A percentile compares a stretch with the other conserved stretches of the same genome.
phyloP scores from a whole-genome alignment of 37 sponge, comb jelly and placozoan genomes.

The Tethya wilhelma region DNA sequence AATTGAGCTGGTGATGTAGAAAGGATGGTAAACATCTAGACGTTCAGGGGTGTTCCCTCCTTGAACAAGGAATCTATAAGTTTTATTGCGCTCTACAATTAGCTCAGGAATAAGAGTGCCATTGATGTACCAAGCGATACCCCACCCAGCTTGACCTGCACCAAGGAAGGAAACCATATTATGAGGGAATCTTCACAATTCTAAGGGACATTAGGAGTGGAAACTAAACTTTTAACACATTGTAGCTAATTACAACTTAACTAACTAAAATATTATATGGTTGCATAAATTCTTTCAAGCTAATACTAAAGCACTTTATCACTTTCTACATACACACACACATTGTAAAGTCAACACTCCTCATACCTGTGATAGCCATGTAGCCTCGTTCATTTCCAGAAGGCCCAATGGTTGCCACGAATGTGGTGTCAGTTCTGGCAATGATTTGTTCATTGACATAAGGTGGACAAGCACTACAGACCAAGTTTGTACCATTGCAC shows the following conservation, averaged over 20 bases:
- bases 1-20: slow-evolving; percentile 68
- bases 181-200: no score
- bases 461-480: background rate
- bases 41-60: slow-evolving; percentile 42
- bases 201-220: no score
- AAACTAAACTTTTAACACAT: no score
- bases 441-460: background rate
- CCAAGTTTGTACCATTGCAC: background rate
- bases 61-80: slow-evolving; percentile 62
- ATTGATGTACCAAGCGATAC: slow-evolving; percentile 80
- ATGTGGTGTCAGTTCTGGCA: slow-evolving; percentile 4
- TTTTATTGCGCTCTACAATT: slow-evolving; percentile 49
- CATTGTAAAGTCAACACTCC: no score
- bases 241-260: no score
- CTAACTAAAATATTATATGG: no score
- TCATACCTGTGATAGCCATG: slow-evolving; percentile 61
- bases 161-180: no score
- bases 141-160: slow-evolving; percentile 60
- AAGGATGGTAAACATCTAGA: slow-evolving; percentile 62
- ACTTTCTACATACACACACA: no score
- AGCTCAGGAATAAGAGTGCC: slow-evolving; percentile 67
- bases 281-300: no score
- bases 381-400: slow-evolving; percentile 54
- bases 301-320: no score
- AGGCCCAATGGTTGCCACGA: slow-evolving; percentile 58